phyloP scores from a whole-genome alignment of 2,113 vertebrate species.

The Aptenodytes patagonicus region DNA sequence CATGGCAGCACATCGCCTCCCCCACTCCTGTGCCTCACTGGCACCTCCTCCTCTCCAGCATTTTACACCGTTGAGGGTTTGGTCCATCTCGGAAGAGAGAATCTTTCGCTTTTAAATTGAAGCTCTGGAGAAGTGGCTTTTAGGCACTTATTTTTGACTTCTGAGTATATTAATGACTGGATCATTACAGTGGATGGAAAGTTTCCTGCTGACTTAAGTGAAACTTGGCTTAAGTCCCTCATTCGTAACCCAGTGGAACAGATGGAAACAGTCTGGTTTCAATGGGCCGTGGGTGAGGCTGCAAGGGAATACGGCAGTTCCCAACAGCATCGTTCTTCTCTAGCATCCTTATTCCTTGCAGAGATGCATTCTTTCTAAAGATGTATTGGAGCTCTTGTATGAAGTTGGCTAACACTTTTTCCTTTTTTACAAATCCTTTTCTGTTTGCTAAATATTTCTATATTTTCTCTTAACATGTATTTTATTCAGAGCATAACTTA shows the following conservation, averaged over 20 bases:
- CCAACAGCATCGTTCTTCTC: rapidly evolving
- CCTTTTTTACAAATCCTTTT: not conserved
- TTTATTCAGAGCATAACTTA: not conserved
- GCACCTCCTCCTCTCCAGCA: not conserved
- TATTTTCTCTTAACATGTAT: not conserved
- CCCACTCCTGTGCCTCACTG: not conserved
- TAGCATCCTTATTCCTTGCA: not conserved
- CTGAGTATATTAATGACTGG: not conserved
- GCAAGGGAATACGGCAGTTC: not conserved
- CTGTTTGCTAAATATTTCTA: not conserved
- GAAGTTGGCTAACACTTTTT: not conserved
- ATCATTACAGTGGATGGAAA: not conserved
- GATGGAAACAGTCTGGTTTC: not conserved
- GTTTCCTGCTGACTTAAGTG: not conserved
- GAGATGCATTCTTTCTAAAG: not conserved
- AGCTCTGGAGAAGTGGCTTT: not conserved
- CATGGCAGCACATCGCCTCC: rapidly evolving
- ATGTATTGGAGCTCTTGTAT: not conserved
- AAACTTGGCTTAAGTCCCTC: not conserved
- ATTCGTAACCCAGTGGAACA: not conserved
- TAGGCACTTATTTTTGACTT: not conserved
- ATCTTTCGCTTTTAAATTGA: not conserved
- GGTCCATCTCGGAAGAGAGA: not conserved
- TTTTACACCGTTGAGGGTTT: rapidly evolving
- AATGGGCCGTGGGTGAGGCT: rapidly evolving